Evolutionary conservation across 2,888 invertebrate species (phyloP), one percentile per base, ranked within the genome.

Genomic region (Phengaris alcon): DNA sequence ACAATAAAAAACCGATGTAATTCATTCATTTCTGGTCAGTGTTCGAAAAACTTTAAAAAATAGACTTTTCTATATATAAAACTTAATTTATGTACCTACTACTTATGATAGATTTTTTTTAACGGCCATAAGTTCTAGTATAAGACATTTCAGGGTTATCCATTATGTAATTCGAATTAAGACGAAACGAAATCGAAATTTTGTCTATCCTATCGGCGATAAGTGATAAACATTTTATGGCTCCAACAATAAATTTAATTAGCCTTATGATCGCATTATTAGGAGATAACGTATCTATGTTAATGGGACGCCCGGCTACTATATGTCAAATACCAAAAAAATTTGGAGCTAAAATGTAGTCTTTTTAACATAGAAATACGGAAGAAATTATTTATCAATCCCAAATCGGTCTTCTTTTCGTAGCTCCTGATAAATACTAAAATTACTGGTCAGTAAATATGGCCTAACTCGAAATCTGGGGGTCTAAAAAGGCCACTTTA

Each of bases 201-300:
- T 35, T 35, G 35, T 35, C 9, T 48, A 48, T 48, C 22, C 22
- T 10, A 59, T 59, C 22, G 22, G 57, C n/a, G 59, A 22, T 59
- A 9, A 48, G 35, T 35, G 48, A 48, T 59, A 59, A 59, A 59
- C 22, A 59, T 59, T 59, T 59, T 59, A 59, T 22, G 59, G 9
- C 15, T 6, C 48, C 59, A 22, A 5, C 15, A 22, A 59, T 59
- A 10, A 48, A 59, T 59, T 22, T 59, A 59, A 59, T 59, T 59
- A 59, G 22, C 22, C 59, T 9, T 59, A 3, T 59, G 59, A 59
- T 59, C 59, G 44, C 46, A 3, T 68, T 68, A 46, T 68, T 46
- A 68, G 68, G 13, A 13, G 68, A 68, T 68, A 68, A 68, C 68
- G 13, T 68, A 68, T 46, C 35, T 68, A 68, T 46, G 22, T 59